Percentiles rank a stretch among this genome's conserved stretches.
Evolutionary conservation across 2,888 invertebrate genomes (phyloP).

Genomic region (Tillus elongatus): DNA sequence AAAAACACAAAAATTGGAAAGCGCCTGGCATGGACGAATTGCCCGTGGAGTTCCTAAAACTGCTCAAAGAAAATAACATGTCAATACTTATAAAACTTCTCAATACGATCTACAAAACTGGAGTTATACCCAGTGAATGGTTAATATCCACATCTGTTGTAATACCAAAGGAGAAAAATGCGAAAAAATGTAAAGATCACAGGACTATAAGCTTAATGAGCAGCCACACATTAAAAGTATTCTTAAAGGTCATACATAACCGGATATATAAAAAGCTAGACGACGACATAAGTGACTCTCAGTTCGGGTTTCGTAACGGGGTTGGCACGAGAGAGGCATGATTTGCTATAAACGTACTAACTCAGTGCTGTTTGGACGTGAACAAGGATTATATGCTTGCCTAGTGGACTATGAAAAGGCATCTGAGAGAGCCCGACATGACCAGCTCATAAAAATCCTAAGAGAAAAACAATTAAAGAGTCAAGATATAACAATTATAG

Average conservation of each 20-base stretch:
- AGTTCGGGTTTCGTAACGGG: conserved; percentile 4
- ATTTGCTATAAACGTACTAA: conserved; percentile 1
- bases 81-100: conserved; percentile 1
- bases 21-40: conserved; percentile 4
- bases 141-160: conserved; percentile 3
- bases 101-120: conserved; percentile 4
- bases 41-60: conserved; percentile 1
- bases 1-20: conserved; percentile 2
- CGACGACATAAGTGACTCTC: conserved; percentile 4
- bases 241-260: not conserved
- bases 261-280: conserved; percentile 2
- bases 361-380: conserved; percentile 2
- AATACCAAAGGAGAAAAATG: not conserved
- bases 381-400: conserved; percentile 2
- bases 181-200: conserved; percentile 3
- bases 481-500: too few species aligned
- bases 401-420: conserved; percentile 4
- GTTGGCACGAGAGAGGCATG: conserved; percentile 1
- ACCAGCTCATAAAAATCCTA: conserved; percentile 3
- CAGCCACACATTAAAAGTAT: conserved; percentile 1
- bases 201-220: conserved; percentile 2
- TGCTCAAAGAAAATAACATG: conserved; percentile 1
- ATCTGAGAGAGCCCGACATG: conserved; percentile 2
- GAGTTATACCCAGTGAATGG: conserved; percentile 2
- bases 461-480: conserved; percentile 1